A percentile compares a stretch with the other conserved stretches of the same genome.
phyloP scores from a whole-genome alignment of 2,888 invertebrate genomes.

The Hyposoter didymator region DNA sequence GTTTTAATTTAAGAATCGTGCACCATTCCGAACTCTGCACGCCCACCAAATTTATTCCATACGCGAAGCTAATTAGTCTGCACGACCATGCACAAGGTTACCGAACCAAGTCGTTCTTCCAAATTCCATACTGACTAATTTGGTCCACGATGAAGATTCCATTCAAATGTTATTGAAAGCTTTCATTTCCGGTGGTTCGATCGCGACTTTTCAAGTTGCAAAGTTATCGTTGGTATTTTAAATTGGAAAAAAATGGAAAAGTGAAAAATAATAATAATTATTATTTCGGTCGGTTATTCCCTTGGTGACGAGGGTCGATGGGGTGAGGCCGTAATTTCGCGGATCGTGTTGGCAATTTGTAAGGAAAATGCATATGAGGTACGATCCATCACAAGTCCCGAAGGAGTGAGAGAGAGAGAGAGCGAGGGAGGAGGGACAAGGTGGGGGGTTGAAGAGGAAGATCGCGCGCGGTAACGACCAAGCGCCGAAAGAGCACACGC shows the following conservation, averaged over 20 bases:
- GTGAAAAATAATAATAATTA: constrained; percentile 13
- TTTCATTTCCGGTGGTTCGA: neutral
- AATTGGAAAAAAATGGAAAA: neutral
- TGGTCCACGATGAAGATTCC: neutral
- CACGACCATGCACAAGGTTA: neutral
- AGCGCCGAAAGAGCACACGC: constrained; percentile 70
- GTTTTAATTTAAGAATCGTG: constrained; percentile 41
- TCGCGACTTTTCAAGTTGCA: too few relatives aligned
- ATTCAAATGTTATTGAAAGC: neutral
- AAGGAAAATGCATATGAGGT: constrained; percentile 76
- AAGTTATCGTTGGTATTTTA: neutral
- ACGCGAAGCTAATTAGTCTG: neutral
- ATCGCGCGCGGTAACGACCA: constrained; percentile 66
- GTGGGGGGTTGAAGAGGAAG: constrained; percentile 23
- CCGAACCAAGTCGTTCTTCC: neutral
- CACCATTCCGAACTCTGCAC: constrained; percentile 18
- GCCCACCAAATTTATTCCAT: constrained; percentile 28
- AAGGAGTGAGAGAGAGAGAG: constrained; percentile 62
- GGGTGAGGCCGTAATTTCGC: constrained; percentile 65
- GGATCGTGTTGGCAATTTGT: constrained; percentile 74
- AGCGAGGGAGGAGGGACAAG: neutral
- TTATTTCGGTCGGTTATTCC: constrained; percentile 5
- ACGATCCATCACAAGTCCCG: constrained; percentile 72
- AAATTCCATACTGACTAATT: neutral
- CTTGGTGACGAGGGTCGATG: constrained; percentile 57